Conservation (phyloP, 1,140 invertebrate genomes). For the Drosophila melanogaster region DNA sequence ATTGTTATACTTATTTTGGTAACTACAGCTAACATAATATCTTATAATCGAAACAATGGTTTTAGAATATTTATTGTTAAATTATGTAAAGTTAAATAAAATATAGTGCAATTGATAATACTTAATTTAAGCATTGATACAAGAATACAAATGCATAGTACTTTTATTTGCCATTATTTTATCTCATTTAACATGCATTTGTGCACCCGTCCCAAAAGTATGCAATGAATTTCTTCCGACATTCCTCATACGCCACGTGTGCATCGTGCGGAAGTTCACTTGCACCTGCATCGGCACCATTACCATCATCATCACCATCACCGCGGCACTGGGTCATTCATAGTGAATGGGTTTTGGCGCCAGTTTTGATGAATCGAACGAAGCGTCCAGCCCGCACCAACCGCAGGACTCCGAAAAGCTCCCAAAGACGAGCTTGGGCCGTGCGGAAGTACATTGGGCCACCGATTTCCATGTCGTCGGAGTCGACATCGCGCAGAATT, state of each 20-base stretch:
- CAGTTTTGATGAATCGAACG: constrained; percentile 65
- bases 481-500: constrained; percentile 69
- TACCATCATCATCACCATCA: constrained; percentile 4
- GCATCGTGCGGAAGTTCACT: constrained; percentile 3
- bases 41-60: no score
- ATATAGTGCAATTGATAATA: no score
- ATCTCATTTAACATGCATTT: no score
- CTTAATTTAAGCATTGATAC: no score
- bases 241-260: constrained; percentile 45
- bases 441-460: constrained; percentile 15
- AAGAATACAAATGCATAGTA: no score
- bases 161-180: no score
- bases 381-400: constrained; percentile 24
- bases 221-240: not conserved
- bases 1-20: no score
- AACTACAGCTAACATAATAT: no score
- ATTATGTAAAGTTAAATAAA: no score
- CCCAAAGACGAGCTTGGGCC: constrained; percentile 49
- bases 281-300: constrained; percentile 2
- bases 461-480: constrained; percentile 44
- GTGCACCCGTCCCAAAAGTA: constrained; percentile 1
- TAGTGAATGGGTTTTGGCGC: constrained; percentile 66
- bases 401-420: constrained; percentile 74
- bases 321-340: constrained; percentile 11
- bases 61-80: no score